Conservation (phyloP, 64 coral and sea anemone genomes). For the Orbicella faveolata region DNA sequence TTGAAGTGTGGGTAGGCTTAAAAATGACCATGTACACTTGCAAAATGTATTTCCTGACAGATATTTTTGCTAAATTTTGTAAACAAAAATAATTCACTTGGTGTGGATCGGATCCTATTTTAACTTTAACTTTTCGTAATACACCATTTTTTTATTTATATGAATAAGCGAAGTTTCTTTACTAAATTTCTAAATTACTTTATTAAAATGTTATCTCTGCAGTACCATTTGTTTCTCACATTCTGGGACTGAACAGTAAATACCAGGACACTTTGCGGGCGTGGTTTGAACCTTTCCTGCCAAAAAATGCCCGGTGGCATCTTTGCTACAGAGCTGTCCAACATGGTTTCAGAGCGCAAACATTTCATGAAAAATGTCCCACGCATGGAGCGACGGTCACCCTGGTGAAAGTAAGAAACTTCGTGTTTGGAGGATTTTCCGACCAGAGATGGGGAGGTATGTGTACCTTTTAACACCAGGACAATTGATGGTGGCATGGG, state of each 20-base stretch:
- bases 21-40: too few species aligned
- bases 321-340: slow-evolving; percentile 25
- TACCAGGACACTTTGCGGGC: slow-evolving; percentile 2
- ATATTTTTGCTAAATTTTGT: too few species aligned
- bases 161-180: not conserved
- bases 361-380: slow-evolving; percentile 38
- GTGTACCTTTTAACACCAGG: not conserved
- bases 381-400: slow-evolving; percentile 32
- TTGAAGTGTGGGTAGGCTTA: too few species aligned
- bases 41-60: too few species aligned
- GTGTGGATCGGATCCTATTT: too few species aligned
- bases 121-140: too few species aligned
- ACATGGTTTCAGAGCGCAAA: not conserved
- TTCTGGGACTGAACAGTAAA: slow-evolving; percentile 11
- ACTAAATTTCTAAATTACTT: not conserved
- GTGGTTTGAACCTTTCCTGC: slow-evolving; percentile 22
- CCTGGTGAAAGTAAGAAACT: slow-evolving; percentile 46
- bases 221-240: slow-evolving; percentile 40
- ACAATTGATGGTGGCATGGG: too few species aligned
- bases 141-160: not conserved
- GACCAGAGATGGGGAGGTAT: slow-evolving; percentile 64
- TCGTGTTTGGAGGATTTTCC: slow-evolving; percentile 67
- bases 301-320: slow-evolving; percentile 1
- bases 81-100: too few species aligned
- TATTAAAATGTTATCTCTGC: not conserved